These are phyloP conservation scores for Cotesia typhae DNA, from an alignment of 1,140 invertebrate genomes.

Conservation along the genomic window DNA sequence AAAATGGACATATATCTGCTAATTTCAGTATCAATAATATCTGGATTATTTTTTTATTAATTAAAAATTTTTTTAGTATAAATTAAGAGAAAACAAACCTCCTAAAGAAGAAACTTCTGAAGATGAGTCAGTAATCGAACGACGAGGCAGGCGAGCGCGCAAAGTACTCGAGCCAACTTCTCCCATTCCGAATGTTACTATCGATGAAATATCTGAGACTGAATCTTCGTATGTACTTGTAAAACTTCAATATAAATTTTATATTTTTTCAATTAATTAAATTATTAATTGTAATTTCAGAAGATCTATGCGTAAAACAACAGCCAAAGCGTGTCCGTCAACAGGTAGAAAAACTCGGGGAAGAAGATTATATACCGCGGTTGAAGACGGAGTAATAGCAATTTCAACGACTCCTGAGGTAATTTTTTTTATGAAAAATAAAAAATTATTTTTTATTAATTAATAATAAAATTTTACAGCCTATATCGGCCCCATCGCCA, in stretches of 20 bases:
- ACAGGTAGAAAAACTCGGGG: background rate
- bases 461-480: background rate
- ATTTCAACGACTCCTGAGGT: background rate
- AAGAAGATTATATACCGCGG: background rate
- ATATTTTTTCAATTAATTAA: no score
- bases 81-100: slow-evolving; percentile 24
- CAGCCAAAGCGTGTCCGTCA: background rate
- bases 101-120: slow-evolving; percentile 44
- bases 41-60: background rate
- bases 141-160: slow-evolving; percentile 11
- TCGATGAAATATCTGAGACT: slow-evolving; percentile 1
- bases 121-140: slow-evolving; percentile 38
- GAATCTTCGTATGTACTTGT: no score
- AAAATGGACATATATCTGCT: no score
- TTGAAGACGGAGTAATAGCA: background rate
- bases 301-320: background rate
- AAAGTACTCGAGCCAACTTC: no score
- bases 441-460: background rate
- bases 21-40: background rate
- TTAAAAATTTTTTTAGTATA: background rate
- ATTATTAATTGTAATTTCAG: background rate
- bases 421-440: background rate
- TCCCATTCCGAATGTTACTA: background rate
- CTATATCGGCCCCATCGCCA: background rate
- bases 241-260: no score